Evolutionary conservation across 2,113 vertebrate species (phyloP), one percentile per base, ranked within the genome.

Genomic region (Eira barbara): DNA sequence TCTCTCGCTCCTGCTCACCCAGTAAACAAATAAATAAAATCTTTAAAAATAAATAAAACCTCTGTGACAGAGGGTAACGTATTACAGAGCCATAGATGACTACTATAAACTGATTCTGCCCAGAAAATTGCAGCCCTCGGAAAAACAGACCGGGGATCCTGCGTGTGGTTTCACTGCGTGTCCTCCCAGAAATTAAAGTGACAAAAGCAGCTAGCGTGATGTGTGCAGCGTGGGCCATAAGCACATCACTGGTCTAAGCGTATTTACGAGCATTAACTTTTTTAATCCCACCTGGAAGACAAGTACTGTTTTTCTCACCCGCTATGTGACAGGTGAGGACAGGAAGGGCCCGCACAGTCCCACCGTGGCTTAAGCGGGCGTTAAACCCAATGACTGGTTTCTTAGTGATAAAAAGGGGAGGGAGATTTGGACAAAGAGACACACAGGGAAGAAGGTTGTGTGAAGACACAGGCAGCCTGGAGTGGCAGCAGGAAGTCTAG

Each of bases 171-270:
- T 55, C 61, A 31, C 8, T 20, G 7, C 79, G 1, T 0, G 15
- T 65, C 5, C 36, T 73, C 47, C 59, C 39, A 59, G 71, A 95
- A 61, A 85, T 27, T 9, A 47, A 82, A 29, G 14, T 7, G 18
- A 4, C 14, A 4, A 39, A 18, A 17, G 17, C 6, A 49, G 42
- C 65, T 6, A 14, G 9, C 20, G 1, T 1, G 3, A 1, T 1
- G 3, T 3, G 6, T 1, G 20, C 27, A 15, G 52, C 34, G 7
- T 34, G 0, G 1, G 2, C 63, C 4, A 2, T 18, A 17, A 79
- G 36, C 61, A 20, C 25, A 47, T 52, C 18, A 25, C 63, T 7
- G 0, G 4, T 36, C 9, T 7, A 5, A 59, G 73, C 13, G 6
- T 52, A 63, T 25, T 25, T 31, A 13, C 0, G 1, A 14, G 18